Conservation (phyloP, 2,113 vertebrate species). For the Laterallus jamaicensis region DNA sequence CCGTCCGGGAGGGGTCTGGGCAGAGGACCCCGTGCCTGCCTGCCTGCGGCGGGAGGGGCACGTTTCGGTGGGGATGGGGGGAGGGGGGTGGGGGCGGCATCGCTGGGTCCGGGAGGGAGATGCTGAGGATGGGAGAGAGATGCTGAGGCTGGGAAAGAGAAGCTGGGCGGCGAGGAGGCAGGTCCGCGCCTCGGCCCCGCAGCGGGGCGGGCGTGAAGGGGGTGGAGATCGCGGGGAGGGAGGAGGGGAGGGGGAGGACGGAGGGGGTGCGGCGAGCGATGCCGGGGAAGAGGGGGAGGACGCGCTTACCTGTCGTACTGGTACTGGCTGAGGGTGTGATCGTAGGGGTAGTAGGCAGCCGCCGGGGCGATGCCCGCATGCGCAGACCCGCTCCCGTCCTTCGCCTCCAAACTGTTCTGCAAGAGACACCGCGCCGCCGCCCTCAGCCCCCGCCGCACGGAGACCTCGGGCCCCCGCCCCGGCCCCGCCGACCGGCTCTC, state of each 20-base stretch:
- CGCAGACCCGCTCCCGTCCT: conserved; percentile 89
- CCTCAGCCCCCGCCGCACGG: neutral
- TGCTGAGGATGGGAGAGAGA: neutral
- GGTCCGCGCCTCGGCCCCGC: neutral
- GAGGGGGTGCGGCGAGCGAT: neutral
- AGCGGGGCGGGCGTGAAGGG: neutral
- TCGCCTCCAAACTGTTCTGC: conserved; percentile 93
- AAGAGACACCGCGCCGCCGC: conserved; percentile 30
- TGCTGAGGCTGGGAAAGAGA: neutral
- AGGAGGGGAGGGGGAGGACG: neutral
- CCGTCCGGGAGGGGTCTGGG: neutral
- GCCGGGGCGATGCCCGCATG: conserved; percentile 91
- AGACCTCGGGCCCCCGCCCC: neutral
- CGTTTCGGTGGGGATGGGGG: neutral
- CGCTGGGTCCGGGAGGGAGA: neutral
- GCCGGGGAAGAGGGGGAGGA: neutral
- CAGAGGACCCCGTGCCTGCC: neutral
- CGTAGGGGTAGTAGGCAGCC: conserved; percentile 92
- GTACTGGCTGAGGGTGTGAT: conserved; percentile 93
- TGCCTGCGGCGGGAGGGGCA: neutral
- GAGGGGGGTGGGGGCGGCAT: neutral
- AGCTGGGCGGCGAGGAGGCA: neutral
- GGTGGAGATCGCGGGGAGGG: neutral
- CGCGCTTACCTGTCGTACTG: conserved; percentile 94
- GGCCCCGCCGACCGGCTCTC: neutral